Conservation (phyloP, 2,888 invertebrate species). For the Eucriotettix oculatus region DNA sequence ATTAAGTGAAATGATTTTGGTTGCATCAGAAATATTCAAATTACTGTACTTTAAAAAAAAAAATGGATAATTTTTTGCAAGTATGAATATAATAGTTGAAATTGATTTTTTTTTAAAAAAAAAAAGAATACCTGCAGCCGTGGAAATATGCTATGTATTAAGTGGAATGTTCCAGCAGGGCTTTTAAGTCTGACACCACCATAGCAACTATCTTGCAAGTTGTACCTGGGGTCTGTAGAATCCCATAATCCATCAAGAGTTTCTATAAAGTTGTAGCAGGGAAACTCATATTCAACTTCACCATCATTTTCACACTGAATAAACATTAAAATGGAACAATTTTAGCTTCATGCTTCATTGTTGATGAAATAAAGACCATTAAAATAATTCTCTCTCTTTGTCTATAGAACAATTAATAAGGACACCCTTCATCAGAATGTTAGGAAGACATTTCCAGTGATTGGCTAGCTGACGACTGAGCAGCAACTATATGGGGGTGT, state of each 20-base stretch:
- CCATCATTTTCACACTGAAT: slow-evolving; percentile 47
- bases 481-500: too few species aligned
- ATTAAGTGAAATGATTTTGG: too few species aligned
- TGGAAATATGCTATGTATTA: slow-evolving; percentile 49
- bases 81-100: not conserved
- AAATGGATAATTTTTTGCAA: not conserved
- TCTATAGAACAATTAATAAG: too few species aligned
- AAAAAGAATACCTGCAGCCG: slow-evolving; percentile 36
- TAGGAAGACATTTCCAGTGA: too few species aligned
- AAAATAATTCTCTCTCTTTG: too few species aligned
- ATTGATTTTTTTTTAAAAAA: not conserved
- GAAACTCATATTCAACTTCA: slow-evolving; percentile 59
- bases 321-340: too few species aligned
- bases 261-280: slow-evolving; percentile 49
- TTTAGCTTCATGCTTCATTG: too few species aligned
- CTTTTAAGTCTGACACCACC: slow-evolving; percentile 44
- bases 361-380: too few species aligned
- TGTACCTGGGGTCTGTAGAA: slow-evolving; percentile 33
- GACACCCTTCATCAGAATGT: too few species aligned
- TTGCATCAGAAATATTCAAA: too few species aligned
- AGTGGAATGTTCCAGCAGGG: slow-evolving; percentile 36
- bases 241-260: slow-evolving; percentile 51
- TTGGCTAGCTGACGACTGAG: too few species aligned
- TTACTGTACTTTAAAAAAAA: too few species aligned
- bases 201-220: slow-evolving; percentile 33